Conservation (phyloP, 2,797 vertebrate species). For the Etheostoma nigrum region DNA sequence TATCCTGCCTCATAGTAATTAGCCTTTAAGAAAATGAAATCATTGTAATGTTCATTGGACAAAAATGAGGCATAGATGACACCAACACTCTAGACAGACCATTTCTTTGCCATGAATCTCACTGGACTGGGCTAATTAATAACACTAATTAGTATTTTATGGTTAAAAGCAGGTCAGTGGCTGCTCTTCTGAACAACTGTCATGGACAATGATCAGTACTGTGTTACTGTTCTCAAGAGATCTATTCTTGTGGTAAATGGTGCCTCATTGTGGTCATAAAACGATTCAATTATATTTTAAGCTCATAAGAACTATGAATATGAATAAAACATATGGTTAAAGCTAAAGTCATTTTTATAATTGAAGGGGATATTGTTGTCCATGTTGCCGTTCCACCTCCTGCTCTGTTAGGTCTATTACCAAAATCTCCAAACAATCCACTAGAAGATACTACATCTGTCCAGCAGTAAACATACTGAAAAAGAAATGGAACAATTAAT, state of each 20-base stretch:
- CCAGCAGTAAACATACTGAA: neutral
- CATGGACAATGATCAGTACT: conserved; percentile 48
- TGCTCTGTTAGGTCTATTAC: neutral
- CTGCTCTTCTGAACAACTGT: conserved; percentile 50
- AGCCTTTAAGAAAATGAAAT: conserved; percentile 22
- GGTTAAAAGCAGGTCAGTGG: conserved; percentile 57
- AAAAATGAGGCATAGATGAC: conserved; percentile 45
- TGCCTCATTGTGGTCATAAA: conserved; percentile 19
- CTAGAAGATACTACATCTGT: neutral
- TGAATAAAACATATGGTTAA: conserved; percentile 18
- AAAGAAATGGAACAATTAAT: neutral
- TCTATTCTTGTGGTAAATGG: neutral
- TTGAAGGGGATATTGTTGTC: neutral
- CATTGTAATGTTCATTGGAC: conserved; percentile 15
- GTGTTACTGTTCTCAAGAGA: conserved; percentile 32
- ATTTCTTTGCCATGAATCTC: conserved; percentile 59
- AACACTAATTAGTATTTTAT: conserved; percentile 65
- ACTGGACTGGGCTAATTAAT: conserved; percentile 68
- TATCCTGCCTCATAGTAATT: conserved; percentile 29
- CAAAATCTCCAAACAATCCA: conserved; percentile 3
- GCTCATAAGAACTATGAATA: conserved; percentile 5
- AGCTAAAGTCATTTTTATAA: neutral
- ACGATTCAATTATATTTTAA: conserved; percentile 23
- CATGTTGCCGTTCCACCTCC: neutral
- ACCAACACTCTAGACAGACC: conserved; percentile 39